Conservation (phyloP, 2,113 vertebrate species). For the Neotragus moschatus region DNA sequence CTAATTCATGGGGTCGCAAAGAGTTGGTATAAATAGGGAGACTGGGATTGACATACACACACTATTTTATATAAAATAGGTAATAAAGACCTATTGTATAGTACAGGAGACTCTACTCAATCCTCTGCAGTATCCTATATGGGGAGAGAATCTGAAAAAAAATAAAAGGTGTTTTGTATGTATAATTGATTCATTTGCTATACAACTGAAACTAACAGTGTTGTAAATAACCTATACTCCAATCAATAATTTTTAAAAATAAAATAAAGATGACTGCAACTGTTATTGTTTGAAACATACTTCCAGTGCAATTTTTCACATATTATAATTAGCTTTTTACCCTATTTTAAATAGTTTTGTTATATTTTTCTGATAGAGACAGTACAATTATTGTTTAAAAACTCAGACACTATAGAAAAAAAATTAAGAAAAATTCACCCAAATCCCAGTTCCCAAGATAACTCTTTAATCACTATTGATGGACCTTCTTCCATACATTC, state of each 20-base stretch:
- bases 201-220: background rate
- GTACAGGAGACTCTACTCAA: background rate
- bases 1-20: accelerated
- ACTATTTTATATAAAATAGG: background rate
- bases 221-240: background rate
- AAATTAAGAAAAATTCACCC: background rate
- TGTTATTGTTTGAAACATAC: background rate
- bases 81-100: background rate
- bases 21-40: background rate
- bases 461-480: background rate
- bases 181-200: background rate
- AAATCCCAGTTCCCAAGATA: background rate
- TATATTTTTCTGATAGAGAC: background rate
- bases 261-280: background rate
- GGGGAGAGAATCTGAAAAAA: background rate
- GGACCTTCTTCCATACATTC: background rate
- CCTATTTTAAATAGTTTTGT: background rate
- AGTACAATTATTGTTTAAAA: background rate
- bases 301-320: background rate
- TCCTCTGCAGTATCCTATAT: background rate
- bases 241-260: background rate
- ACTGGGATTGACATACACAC: background rate
- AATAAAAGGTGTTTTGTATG: background rate
- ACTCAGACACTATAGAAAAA: background rate
- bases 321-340: background rate